A percentile compares a stretch with the other conserved stretches of the same genome.
These are phyloP conservation scores for Wasmannia auropunctata DNA, from an alignment of 1,140 invertebrate genomes.

Conservation along the genomic window DNA sequence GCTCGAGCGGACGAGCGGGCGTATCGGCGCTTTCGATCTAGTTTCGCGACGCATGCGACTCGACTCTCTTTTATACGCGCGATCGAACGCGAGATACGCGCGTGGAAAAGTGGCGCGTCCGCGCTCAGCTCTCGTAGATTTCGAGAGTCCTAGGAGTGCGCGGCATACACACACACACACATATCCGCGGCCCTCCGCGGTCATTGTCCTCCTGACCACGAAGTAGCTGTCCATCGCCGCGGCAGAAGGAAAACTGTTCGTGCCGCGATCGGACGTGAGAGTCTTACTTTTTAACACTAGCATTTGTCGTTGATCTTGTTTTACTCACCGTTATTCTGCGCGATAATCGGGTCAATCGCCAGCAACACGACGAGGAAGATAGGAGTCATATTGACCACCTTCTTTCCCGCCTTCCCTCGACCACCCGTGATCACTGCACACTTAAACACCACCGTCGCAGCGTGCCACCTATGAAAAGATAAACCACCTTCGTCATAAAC, in stretches of 20 bases:
- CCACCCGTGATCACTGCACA: constrained; percentile 83
- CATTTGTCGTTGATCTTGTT: constrained; percentile 63
- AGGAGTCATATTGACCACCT: constrained; percentile 85
- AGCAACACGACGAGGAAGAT: constrained; percentile 85
- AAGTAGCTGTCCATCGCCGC: background rate
- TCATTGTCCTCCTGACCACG: constrained; percentile 15
- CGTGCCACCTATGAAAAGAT: constrained; percentile 82
- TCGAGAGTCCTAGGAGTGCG: constrained; percentile 15
- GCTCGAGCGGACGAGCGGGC: constrained; percentile 6
- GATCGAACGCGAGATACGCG: constrained; percentile 21
- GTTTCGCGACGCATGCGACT: constrained; percentile 51
- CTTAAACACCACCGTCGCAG: constrained; percentile 80
- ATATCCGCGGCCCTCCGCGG: background rate
- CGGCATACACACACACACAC: background rate
- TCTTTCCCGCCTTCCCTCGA: constrained; percentile 81
- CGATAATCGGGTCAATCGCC: constrained; percentile 84
- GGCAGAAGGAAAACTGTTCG: background rate
- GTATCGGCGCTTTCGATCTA: constrained; percentile 53
- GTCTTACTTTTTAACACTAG: constrained; percentile 39
- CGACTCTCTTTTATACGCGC: constrained; percentile 58
- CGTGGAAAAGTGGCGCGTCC: constrained; percentile 26
- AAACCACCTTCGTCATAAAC: constrained; percentile 82
- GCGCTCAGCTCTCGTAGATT: constrained; percentile 35
- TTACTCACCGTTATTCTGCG: constrained; percentile 84
- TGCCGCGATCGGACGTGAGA: background rate